Evolutionary conservation across 2,797 vertebrate species (phyloP).

Genomic region (Muscicapa striata): DNA sequence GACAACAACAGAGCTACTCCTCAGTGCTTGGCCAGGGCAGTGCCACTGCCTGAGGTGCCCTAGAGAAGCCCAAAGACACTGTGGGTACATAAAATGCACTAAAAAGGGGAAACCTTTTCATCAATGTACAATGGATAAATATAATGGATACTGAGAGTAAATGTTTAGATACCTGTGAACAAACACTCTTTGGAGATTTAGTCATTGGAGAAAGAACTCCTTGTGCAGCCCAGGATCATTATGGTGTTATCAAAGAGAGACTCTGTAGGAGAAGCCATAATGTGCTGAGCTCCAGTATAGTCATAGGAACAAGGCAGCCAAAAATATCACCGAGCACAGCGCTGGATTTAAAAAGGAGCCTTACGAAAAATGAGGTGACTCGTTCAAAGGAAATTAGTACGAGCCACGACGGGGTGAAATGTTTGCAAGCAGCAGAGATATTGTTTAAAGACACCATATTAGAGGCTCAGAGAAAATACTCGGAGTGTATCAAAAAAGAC

Average conservation of each 20-base stretch:
- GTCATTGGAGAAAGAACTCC: not conserved
- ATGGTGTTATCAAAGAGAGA: not conserved
- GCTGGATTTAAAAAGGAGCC: conserved; percentile 37
- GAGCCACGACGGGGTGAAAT: conserved; percentile 1
- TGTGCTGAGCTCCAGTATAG: not conserved
- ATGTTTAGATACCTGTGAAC: not conserved
- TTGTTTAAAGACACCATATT: conserved; percentile 54
- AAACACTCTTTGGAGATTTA: not conserved
- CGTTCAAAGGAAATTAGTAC: conserved; percentile 36
- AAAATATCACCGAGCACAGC: conserved; percentile 4
- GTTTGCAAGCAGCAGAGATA: conserved; percentile 50
- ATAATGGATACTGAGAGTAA: not conserved
- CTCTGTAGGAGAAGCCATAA: not conserved
- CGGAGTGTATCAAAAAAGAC: conserved; percentile 26
- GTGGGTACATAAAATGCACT: not conserved
- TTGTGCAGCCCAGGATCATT: not conserved
- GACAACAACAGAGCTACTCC: not conserved
- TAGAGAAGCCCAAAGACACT: not conserved
- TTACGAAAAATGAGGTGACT: conserved; percentile 11
- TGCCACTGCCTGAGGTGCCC: not conserved
- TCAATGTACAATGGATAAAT: not conserved
- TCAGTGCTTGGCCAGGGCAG: not conserved
- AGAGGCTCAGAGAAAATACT: conserved; percentile 35
- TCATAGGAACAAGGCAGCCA: conserved; percentile 24
- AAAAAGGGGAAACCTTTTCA: not conserved